Percentiles rank a stretch among this genome's conserved stretches.
Conservation (phyloP, 2,113 vertebrate species). For the Hiodon alosoides region DNA sequence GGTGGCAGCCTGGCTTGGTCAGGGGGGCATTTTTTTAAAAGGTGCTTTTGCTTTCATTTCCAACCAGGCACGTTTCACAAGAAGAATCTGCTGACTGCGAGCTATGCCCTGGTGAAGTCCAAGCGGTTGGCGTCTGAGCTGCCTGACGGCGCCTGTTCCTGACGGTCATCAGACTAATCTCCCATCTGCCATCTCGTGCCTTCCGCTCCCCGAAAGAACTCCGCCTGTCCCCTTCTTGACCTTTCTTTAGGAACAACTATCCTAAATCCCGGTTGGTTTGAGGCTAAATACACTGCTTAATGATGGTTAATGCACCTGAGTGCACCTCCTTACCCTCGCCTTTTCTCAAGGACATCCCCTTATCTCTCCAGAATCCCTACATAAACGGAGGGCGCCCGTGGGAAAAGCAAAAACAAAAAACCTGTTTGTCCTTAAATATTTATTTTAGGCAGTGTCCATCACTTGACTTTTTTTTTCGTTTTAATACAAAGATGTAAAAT, state of each 20-base stretch:
- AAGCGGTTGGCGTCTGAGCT: not conserved
- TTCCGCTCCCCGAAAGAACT: not conserved
- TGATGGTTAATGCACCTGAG: not conserved
- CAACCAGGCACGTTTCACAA: not conserved
- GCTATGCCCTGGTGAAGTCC: not conserved
- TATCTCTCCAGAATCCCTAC: not conserved
- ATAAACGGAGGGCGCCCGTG: not conserved
- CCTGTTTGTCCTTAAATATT: not conserved
- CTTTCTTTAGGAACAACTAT: not conserved
- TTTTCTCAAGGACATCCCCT: not conserved
- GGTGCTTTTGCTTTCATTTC: not conserved
- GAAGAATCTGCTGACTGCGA: conserved; percentile 12
- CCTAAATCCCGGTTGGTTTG: not conserved
- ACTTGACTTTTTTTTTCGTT: not conserved
- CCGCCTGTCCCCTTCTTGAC: not conserved
- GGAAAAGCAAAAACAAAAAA: not conserved
- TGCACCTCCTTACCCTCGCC: not conserved
- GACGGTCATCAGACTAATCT: not conserved
- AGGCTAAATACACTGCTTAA: not conserved
- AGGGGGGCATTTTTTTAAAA: not conserved
- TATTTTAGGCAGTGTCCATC: not conserved
- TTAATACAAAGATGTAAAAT: not conserved
- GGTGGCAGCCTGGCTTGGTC: not conserved
- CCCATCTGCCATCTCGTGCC: not conserved
- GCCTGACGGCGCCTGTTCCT: not conserved